A percentile compares a stretch with the other conserved stretches of the same genome.
Evolutionary conservation across 2,113 vertebrate genomes (phyloP).

Genomic region (Pollachius pollachius): DNA sequence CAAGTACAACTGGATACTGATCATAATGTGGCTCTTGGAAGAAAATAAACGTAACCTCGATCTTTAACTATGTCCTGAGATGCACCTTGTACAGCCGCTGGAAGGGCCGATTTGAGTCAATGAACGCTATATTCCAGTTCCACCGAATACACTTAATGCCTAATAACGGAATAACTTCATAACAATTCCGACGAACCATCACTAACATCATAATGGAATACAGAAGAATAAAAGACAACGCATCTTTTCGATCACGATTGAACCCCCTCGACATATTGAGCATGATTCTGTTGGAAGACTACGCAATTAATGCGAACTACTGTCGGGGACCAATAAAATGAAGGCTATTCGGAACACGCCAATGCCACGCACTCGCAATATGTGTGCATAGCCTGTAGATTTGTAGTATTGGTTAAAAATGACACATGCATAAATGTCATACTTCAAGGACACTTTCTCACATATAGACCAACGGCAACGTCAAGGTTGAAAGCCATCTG

Average conservation of each 20-base stretch:
- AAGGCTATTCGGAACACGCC: constrained; percentile 15
- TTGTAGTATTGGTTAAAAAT: constrained; percentile 5
- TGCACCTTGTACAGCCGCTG: constrained; percentile 52
- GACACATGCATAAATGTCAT: constrained; percentile 39
- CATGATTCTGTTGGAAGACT: constrained; percentile 23
- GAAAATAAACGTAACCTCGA: constrained; percentile 12
- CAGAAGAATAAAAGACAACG: too few species aligned
- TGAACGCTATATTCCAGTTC: constrained; percentile 10
- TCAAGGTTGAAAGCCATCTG: constrained; percentile 66
- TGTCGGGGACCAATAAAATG: constrained; percentile 49
- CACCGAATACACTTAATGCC: neutral
- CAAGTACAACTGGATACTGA: too few species aligned
- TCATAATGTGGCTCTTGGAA: too few species aligned
- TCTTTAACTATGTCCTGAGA: constrained; percentile 51
- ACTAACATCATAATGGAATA: neutral
- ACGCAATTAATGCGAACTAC: constrained; percentile 45
- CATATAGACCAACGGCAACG: constrained; percentile 40
- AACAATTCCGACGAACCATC: neutral
- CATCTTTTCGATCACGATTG: too few species aligned
- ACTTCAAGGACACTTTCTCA: constrained; percentile 62
- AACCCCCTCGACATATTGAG: neutral
- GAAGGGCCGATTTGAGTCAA: constrained; percentile 17
- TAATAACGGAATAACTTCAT: too few species aligned
- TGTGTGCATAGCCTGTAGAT: constrained; percentile 5
- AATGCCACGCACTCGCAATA: constrained; percentile 22